These are phyloP conservation scores for Parnassius apollo DNA, from an alignment of 2,888 invertebrate genomes.

Conservation along the genomic window DNA sequence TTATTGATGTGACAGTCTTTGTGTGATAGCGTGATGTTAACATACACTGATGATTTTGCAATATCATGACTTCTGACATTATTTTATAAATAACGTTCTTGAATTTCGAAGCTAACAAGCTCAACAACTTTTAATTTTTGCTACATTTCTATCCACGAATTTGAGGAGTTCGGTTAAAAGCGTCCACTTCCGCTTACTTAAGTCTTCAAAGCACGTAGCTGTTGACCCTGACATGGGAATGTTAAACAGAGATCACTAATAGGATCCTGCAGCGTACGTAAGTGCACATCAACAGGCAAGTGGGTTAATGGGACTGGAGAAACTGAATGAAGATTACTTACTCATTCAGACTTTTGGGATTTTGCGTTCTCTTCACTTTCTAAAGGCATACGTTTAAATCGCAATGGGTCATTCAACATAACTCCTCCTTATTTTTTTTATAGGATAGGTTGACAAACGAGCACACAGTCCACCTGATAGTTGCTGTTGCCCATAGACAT, in stretches of 20 bases:
- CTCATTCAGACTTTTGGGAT: not conserved
- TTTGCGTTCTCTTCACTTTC: conserved; percentile 16
- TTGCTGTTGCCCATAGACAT: too few species aligned
- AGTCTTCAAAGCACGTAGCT: conserved; percentile 26
- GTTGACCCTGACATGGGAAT: conserved; percentile 35
- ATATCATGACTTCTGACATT: too few species aligned
- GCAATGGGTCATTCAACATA: too few species aligned
- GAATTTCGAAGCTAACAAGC: too few species aligned
- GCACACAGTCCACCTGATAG: too few species aligned
- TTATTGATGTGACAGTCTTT: too few species aligned
- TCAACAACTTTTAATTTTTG: not conserved
- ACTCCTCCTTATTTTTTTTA: too few species aligned
- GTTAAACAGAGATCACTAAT: conserved; percentile 30
- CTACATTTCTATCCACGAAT: conserved; percentile 24
- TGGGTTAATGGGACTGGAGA: conserved; percentile 21
- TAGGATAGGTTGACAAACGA: too few species aligned
- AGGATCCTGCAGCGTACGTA: conserved; percentile 19
- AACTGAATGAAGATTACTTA: conserved; percentile 3
- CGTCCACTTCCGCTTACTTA: conserved; percentile 28
- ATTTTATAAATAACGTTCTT: too few species aligned
- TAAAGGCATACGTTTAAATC: not conserved
- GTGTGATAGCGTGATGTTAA: too few species aligned
- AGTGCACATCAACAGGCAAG: conserved; percentile 5
- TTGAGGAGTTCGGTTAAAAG: conserved; percentile 12
- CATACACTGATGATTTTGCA: too few species aligned